Percentiles rank a stretch among this genome's conserved stretches.
These are phyloP conservation scores for Portevinia maculata DNA, from an alignment of 2,888 invertebrate genomes.

Conservation along the genomic window DNA sequence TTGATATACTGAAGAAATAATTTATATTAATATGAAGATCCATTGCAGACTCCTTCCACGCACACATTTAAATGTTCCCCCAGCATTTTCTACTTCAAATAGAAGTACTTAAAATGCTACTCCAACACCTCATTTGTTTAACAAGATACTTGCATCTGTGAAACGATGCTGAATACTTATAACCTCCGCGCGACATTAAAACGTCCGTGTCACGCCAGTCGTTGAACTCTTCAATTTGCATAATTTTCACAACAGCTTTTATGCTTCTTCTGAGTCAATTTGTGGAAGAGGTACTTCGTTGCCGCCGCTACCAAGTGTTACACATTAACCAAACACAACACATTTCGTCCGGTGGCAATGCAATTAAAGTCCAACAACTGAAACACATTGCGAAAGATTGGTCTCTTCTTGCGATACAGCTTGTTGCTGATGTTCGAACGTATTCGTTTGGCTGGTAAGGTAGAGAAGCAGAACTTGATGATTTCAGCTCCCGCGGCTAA, in stretches of 20 bases:
- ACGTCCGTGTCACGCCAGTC: conserved; percentile 46
- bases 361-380: conserved; percentile 63
- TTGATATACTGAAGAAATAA: conserved; percentile 7
- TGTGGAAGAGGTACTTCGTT: conserved; percentile 24
- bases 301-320: conserved; percentile 44
- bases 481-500: conserved; percentile 39
- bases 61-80: conserved; percentile 1
- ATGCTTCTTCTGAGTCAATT: conserved; percentile 43
- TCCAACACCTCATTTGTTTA: conserved; percentile 53
- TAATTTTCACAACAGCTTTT: conserved; percentile 54
- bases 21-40: background rate
- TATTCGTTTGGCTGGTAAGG: background rate
- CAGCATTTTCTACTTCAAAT: conserved; percentile 15
- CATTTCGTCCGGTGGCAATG: conserved; percentile 60
- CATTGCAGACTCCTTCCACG: background rate
- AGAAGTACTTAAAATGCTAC: conserved; percentile 31
- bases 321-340: conserved; percentile 58
- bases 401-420: background rate
- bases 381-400: conserved; percentile 59
- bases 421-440: background rate
- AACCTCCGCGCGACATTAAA: conserved; percentile 13
- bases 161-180: conserved; percentile 30
- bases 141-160: conserved; percentile 41
- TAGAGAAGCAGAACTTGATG: conserved; percentile 51
- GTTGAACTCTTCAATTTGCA: conserved; percentile 71